Evolutionary conservation across 2,888 invertebrate species (phyloP), one percentile per base, ranked within the genome.

Genomic region (Sarcophaga rosellei): DNA sequence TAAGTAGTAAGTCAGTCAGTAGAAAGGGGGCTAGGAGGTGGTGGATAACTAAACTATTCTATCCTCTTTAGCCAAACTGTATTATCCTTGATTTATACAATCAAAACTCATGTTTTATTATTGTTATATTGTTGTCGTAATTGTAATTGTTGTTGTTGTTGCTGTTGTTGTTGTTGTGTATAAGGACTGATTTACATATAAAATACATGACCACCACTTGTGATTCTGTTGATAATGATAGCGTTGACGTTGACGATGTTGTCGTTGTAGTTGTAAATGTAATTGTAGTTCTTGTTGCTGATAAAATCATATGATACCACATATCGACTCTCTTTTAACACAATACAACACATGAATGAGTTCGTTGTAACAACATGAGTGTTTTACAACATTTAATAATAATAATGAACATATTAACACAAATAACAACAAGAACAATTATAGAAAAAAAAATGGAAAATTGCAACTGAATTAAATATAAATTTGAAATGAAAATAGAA

Each of bases 161-260:
- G 47, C 4, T 53, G 53, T 3, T 4, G 66, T 70, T 45, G 45
- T 79, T 82, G 69, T 78, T 86, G 72, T 82, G 72, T 12, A 66
- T 66, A 79, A 82, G 79, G 74, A 82, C 82, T 79, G 79, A 86
- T 86, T 82, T 82, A 86, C 85, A 86, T 79, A 72, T 72, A 72
- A 76, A 76, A 79, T 75, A 86, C 85, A 86, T 86, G 85, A 80
- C 84, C 84, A 84, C 79, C 79, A 53, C 53, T 59, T 17, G 21
- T 59, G 25, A 72, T 17, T n/a, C 57, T 70, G 53, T 23, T 11
- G 23, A 70, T 59, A 72, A 72, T 85, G 81, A 85, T 72, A 73
- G 53, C 57, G 68, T 57, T 68, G 65, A 66, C 70, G 80, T 35
- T 75, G 21, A 68, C n/a, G 78, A 57, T 63, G 59, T 20, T 20